A percentile compares a stretch with the other conserved stretches of the same genome.
These are phyloP conservation scores for Lepidochrysops patricia DNA, from an alignment of 2,888 invertebrate genomes.

Conservation along the genomic window DNA sequence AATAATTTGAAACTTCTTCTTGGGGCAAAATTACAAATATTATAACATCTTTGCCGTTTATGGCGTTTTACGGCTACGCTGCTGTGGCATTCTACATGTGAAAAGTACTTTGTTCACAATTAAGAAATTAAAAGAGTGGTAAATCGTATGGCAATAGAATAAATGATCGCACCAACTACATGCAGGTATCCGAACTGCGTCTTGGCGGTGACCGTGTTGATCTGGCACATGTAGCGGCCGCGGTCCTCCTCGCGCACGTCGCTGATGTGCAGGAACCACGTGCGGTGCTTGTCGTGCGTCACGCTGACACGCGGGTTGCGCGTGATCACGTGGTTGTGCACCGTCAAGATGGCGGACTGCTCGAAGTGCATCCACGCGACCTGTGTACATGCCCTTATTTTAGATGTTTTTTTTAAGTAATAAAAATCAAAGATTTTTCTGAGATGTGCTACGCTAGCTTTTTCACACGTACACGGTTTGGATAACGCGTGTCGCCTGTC, in stretches of 20 bases:
- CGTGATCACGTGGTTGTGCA: conserved; percentile 95
- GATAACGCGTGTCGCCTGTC: no score
- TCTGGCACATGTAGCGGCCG: conserved; percentile 95
- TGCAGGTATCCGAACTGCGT: conserved; percentile 94
- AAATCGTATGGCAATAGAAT: no score
- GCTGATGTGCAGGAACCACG: conserved; percentile 94
- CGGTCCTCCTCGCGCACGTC: conserved; percentile 94
- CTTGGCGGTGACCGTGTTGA: conserved; percentile 93
- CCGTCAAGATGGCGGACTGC: conserved; percentile 93
- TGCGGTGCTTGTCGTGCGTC: conserved; percentile 92
- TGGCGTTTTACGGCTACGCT: no score
- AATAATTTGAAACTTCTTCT: no score
- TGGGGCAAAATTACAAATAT: no score
- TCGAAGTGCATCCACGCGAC: conserved; percentile 98
- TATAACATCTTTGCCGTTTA: no score
- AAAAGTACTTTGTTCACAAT: background rate
- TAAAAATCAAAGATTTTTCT: no score
- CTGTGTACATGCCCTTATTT: conserved; percentile 61
- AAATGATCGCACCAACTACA: conserved; percentile 84
- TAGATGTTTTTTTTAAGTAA: background rate
- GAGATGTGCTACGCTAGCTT: no score
- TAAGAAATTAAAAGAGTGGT: no score
- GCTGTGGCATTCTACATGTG: background rate
- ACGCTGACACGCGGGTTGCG: conserved; percentile 93
- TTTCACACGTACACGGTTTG: no score